phyloP scores from a whole-genome alignment of 2,113 vertebrate genomes.

The Anhinga anhinga region DNA sequence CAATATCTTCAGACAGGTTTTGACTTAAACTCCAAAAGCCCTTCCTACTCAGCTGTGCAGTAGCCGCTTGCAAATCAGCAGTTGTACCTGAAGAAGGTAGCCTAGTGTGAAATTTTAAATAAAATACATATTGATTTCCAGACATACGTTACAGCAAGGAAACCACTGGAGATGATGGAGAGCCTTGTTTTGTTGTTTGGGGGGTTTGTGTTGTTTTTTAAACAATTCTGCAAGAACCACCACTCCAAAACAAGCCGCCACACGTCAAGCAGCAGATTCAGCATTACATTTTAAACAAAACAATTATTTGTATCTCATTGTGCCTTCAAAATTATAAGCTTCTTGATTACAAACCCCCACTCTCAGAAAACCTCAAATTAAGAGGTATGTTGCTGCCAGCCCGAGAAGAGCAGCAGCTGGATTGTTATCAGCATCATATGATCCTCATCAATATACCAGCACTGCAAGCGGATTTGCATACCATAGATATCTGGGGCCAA shows the following conservation, averaged over 20 bases:
- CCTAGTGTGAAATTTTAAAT: neutral
- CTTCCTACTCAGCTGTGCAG: neutral
- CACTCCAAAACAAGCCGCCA: neutral
- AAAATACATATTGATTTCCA: neutral
- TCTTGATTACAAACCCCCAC: neutral
- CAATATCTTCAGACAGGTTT: neutral
- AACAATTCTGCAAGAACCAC: neutral
- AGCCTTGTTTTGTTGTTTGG: neutral
- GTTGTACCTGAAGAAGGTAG: neutral
- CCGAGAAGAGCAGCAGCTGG: neutral
- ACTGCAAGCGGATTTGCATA: neutral
- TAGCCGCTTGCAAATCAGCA: neutral
- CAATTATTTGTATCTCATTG: neutral
- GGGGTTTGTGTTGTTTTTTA: neutral
- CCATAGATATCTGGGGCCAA: neutral
- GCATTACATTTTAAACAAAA: neutral
- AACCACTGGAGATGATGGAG: neutral
- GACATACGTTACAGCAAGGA: neutral
- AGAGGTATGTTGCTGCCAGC: neutral
- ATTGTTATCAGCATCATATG: neutral
- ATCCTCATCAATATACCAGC: neutral
- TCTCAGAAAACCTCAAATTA: neutral
- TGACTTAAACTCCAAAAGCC: neutral
- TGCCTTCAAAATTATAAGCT: neutral
- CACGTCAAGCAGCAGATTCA: neutral